phyloP scores from a whole-genome alignment of 2,888 invertebrate genomes.

The Pyrrhosoma nymphula region DNA sequence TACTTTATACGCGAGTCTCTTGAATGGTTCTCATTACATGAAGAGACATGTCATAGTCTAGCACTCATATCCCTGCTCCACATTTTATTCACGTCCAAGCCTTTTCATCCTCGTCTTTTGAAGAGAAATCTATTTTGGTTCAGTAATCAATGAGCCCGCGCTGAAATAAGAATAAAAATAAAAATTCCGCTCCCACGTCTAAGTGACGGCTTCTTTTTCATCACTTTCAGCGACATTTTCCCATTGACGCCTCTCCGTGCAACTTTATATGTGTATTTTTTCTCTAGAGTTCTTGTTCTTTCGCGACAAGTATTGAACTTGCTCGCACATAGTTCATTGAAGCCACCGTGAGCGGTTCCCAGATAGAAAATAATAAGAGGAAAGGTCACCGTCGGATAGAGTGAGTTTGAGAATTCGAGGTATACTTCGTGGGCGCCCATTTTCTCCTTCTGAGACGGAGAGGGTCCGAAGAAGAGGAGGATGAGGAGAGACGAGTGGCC shows the following conservation, averaged over 20 bases:
- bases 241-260: background rate
- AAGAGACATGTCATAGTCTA: too few relatives aligned
- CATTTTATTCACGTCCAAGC: background rate
- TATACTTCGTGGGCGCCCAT: background rate
- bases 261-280: background rate
- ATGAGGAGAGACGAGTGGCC: background rate
- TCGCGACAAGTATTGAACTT: background rate
- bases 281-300: background rate
- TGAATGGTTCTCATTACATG: too few relatives aligned
- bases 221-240: background rate
- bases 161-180: background rate
- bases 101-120: background rate
- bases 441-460: background rate
- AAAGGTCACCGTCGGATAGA: background rate
- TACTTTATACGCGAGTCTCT: too few relatives aligned
- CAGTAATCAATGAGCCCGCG: background rate
- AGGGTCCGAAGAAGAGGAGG: background rate
- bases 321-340: constrained; percentile 2
- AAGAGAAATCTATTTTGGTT: background rate
- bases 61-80: background rate
- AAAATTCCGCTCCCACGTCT: background rate
- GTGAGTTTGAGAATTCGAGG: constrained; percentile 21
- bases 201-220: background rate
- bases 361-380: background rate
- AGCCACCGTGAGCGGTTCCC: background rate